Base-by-base conservation (phyloP, 2,888 invertebrate species). In the Caenorhabditis virilis region DNA sequence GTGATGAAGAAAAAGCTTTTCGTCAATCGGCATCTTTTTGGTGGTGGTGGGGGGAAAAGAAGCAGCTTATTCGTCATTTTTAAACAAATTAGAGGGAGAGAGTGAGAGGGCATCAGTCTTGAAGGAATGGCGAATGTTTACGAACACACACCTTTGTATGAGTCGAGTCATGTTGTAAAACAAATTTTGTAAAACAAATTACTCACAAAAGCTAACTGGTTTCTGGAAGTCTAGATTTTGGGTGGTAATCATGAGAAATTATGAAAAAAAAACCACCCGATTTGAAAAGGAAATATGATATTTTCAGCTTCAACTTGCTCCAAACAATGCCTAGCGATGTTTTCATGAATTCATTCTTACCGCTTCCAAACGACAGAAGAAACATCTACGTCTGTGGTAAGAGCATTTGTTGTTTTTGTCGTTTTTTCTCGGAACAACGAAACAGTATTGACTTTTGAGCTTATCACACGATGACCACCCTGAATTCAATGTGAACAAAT, bases 341-440 rank as follows among this genome's bases (percentile, higher is more conserved):
- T 7, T 82, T 82, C 65, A 67, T 66, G 26, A 75, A 76, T 55
- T 74, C 79, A 1, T 82, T 82, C 67, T 64, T 59, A 15, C 82
- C 79, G 9, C 65, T 69, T 20, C 78, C 78, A 18, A 76, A 79
- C 53, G 80, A 82, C 48, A 60, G 82, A 26, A 55, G 82, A 33
- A 80, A 82, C 18, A 82, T 82, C 52, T 82, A 82, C 58, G 77
- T 76, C 7, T 82, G 81, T 58, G 80, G 80, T 81, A 54, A 57
- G 73, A 61, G 11, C 41, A 27, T 41, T 35, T 16, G 41, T 18
- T n/a, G 7, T 36, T n/a, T 36, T n/a, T 36, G 5, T n/a, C n/a
- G 5, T 36, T 36, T 5, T 36, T 43, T 43, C 22, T 22, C 9
- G n/a, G 15, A 13, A 13, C 5, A 18, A 15, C 43, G 20, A 43